Evolutionary conservation across 2,113 vertebrate species (phyloP), one percentile per base, ranked within the genome.

Genomic region (Sterrhoptilus dennistouni): DNA sequence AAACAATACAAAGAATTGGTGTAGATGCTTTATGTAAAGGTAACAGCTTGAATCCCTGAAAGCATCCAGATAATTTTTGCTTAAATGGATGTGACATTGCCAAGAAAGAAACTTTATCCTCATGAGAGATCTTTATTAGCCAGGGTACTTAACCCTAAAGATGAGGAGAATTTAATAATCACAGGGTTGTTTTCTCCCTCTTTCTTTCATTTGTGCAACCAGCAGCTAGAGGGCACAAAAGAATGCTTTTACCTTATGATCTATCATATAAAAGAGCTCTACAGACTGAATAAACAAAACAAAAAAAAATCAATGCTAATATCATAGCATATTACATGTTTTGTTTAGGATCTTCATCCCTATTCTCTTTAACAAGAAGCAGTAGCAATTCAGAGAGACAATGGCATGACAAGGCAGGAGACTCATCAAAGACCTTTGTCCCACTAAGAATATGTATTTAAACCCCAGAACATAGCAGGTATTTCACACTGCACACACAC

Each of bases 201-300:
- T 94, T 84, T 95, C 95, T 98, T 97, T 94, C 95, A 97, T 98
- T 93, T 98, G 96, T 96, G 93, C 96, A 97, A 96, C 85, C 96
- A 98, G 92, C 98, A 98, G 98, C 98, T 98, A 98, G 98, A 98
- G 97, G 98, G 98, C 98, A 98, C 98, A 98, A 98, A 98, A 98
- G 98, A 98, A 98, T 98, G 97, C 97, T 97, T 98, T 98, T 98
- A 96, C 96, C 96, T 98, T 97, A 93, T 94, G 85, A 95, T 97
- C 87, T 70, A 81, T 94, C 89, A 88, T 78, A 88, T 82, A 94
- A 88, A 93, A 82, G 86, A 97, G 80, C 70, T 94, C 82, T 77
- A 76, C 57, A 92, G 92, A 80, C 63, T 92, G 74, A 94, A 96
- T 95, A 95, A 96, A 95, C 89, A 97, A 95, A 75, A 29, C n/a